These are phyloP conservation scores for Apodemia hepburni DNA, from an alignment of 2,888 invertebrate genomes.

Conservation along the genomic window DNA sequence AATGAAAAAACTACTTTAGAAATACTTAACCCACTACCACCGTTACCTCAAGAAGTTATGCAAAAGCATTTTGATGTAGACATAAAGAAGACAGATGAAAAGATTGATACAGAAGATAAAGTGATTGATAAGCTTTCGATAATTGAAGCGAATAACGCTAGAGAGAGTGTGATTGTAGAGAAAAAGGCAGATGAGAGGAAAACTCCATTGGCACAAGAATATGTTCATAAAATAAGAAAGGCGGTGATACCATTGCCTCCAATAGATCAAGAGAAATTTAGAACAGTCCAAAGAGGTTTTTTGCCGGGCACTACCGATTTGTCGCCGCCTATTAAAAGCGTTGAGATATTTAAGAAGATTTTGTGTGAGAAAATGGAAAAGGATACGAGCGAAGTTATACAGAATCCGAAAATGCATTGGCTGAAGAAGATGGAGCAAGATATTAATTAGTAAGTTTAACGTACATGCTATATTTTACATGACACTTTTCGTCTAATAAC, in stretches of 20 bases:
- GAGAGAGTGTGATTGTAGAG: slow-evolving; percentile 71
- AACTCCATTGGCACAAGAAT: slow-evolving; percentile 42
- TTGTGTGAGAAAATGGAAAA: slow-evolving; percentile 51
- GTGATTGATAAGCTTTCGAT: slow-evolving; percentile 60
- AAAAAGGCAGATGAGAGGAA: slow-evolving; percentile 43
- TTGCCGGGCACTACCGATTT: slow-evolving; percentile 32
- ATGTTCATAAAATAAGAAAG: slow-evolving; percentile 68
- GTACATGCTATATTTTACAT: too few species aligned
- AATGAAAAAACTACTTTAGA: slow-evolving; percentile 53
- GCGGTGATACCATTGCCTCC: slow-evolving; percentile 62
- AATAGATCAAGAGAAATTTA: slow-evolving; percentile 61
- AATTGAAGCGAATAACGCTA: slow-evolving; percentile 65
- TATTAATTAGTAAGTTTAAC: slow-evolving; percentile 46
- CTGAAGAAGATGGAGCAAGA: slow-evolving; percentile 55
- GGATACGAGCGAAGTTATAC: slow-evolving; percentile 42
- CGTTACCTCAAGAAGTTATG: slow-evolving; percentile 55
- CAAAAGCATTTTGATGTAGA: slow-evolving; percentile 47
- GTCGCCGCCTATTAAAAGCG: slow-evolving; percentile 55
- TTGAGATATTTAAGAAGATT: slow-evolving; percentile 69
- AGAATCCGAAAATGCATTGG: slow-evolving; percentile 55
- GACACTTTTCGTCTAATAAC: too few species aligned
- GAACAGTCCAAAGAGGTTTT: slow-evolving; percentile 37
- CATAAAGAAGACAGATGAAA: slow-evolving; percentile 2
- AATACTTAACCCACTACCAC: slow-evolving; percentile 44
- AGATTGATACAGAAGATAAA: slow-evolving; percentile 19